Evolutionary conservation across 37 sponge, comb jelly and placozoan genomes (phyloP).

Genomic region (Petrosia ficiformis): DNA sequence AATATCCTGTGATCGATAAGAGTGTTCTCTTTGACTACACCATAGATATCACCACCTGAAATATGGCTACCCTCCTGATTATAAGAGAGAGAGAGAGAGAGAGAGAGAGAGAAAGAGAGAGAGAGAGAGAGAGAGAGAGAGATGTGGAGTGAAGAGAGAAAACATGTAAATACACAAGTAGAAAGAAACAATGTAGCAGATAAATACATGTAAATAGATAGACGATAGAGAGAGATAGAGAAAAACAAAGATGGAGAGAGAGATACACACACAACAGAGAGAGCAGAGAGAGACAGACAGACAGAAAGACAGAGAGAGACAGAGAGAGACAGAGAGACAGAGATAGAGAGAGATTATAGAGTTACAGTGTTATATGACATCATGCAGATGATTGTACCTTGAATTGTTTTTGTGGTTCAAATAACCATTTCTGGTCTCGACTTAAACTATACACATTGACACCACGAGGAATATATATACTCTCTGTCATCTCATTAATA

Average conservation of each 20-base stretch:
- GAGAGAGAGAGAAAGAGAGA: conserved; percentile 2
- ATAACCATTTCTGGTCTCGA: conserved; percentile 74
- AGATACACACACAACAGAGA: conserved; percentile 42
- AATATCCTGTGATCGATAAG: conserved; percentile 85
- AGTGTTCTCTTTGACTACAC: conserved; percentile 87
- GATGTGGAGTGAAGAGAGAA: neutral
- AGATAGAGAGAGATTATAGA: too few relatives aligned
- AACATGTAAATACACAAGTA: conserved; percentile 38
- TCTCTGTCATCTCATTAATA: conserved; percentile 84
- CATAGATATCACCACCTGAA: conserved; percentile 94
- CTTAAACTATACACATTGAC: conserved; percentile 81
- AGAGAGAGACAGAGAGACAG: conserved; percentile 38
- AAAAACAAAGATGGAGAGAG: conserved; percentile 41
- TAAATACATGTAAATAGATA: too few relatives aligned
- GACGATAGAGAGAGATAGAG: too few relatives aligned
- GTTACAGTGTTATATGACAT: too few relatives aligned
- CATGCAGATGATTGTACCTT: conserved; percentile 24
- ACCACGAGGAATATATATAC: conserved; percentile 97
- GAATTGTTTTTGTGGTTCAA: conserved; percentile 62
- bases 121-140: neutral
- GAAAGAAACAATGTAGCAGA: conserved; percentile 4
- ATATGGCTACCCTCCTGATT: conserved; percentile 89
- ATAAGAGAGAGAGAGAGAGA: too few relatives aligned
- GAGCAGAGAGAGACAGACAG: conserved; percentile 41
- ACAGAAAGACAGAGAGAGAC: conserved; percentile 44